Evolutionary conservation across 2,113 vertebrate species (phyloP), one percentile per base, ranked within the genome.

Genomic region (Ophthalmolycus amberensis): DNA sequence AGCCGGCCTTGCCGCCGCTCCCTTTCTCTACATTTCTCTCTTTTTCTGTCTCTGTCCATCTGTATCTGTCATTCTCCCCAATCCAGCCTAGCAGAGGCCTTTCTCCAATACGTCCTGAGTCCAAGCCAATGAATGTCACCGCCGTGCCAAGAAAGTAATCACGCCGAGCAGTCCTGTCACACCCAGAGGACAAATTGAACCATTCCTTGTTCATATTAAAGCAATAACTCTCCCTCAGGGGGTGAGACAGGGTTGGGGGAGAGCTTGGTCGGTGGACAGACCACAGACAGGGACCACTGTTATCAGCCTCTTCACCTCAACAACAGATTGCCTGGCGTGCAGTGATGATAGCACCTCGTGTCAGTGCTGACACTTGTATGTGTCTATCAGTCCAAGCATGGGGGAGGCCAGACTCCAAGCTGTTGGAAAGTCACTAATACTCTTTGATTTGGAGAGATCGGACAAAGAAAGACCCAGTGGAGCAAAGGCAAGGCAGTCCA

Each of bases 181-280:
- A 90, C 84, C 44, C 79, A 73, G 85, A 80, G 88, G 88, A 93
- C 90, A 90, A 89, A 94, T 93, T 90, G 88, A 92, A 90, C 92
- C 76, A 87, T 88, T 90, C 65, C 76, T 79, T 89, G 84, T 87
- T 91, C 87, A 90, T 94, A 94, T 95, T 95, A 94, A 94, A 95
- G 90, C 90, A 88, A 91, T 94, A 93, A 94, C 87, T 94, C 92
- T 91, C 85, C 83, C 71, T 83, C 22, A 40, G 44, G 72, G 73
- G 80, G 75, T 75, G 77, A 79, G 89, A 62, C 68, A 18, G 68
- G 40, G 44, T 29, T 73, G 75, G 29, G 27, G 34, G 29, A 22
- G 70, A 52, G 54, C 69, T 75, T 56, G 75, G 73, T 56, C 37
- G 29, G 76, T 60, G 62, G 62, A 74, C 62, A 63, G 68, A 80